Conservation (phyloP, 2,797 vertebrate genomes). For the Macropus fuliginosus region DNA sequence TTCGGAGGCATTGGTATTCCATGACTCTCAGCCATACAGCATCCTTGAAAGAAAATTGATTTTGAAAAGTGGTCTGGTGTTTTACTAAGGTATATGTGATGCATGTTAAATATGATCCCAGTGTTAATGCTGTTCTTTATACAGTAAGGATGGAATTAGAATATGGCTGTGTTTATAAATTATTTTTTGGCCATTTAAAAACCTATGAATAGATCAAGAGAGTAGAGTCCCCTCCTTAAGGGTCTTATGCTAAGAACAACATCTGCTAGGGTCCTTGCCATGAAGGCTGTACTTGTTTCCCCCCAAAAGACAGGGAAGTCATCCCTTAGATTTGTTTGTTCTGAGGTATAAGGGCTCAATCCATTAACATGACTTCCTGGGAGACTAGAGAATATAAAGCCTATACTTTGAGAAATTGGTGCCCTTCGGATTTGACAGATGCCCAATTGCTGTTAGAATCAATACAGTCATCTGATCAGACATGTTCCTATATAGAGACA, state of each 20-base stretch:
- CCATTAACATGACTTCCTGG: neutral
- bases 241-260: neutral
- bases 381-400: neutral
- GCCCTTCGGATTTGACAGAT: neutral
- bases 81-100: constrained; percentile 38
- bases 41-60: neutral
- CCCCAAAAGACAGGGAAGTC: neutral
- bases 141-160: neutral
- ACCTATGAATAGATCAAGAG: neutral
- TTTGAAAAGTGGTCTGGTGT: constrained; percentile 24
- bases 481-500: neutral
- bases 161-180: constrained; percentile 18
- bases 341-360: neutral
- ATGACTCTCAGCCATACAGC: neutral
- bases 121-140: neutral
- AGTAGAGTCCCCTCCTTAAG: neutral
- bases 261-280: neutral
- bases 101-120: neutral
- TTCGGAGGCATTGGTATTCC: neutral
- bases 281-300: neutral
- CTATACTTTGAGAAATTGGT: neutral
- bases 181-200: constrained; percentile 45
- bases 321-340: neutral
- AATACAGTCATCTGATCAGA: neutral
- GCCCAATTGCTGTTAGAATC: neutral